These are phyloP conservation scores for Cremastinae sp. DNA, from an alignment of 2,888 invertebrate genomes.

Conservation along the genomic window DNA sequence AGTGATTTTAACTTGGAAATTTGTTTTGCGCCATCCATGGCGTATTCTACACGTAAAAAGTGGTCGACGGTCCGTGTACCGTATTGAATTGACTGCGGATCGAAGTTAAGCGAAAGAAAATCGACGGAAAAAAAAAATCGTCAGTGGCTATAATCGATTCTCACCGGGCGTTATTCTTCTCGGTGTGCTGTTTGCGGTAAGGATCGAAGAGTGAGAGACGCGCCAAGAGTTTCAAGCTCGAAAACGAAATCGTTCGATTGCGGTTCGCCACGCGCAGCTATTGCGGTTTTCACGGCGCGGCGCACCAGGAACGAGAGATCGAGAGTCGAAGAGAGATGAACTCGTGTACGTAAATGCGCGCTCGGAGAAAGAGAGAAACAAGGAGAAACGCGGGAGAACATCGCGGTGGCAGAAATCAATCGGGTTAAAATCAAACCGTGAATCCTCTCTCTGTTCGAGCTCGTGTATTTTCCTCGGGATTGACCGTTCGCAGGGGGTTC, in stretches of 20 bases:
- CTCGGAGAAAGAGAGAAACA: no score
- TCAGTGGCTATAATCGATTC: slow-evolving; percentile 22
- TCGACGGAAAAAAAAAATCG: not conserved
- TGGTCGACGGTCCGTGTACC: no score
- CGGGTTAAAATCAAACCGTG: slow-evolving; percentile 53
- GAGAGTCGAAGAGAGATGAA: slow-evolving; percentile 49
- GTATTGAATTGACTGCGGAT: slow-evolving; percentile 37
- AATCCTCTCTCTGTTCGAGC: no score
- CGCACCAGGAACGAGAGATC: slow-evolving; percentile 69
- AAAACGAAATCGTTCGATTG: slow-evolving; percentile 53
- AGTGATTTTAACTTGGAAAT: no score
- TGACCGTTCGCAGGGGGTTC: no score
- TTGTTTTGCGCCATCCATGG: no score
- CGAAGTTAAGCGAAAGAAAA: not conserved
- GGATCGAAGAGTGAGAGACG: slow-evolving; percentile 12
- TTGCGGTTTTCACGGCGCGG: slow-evolving; percentile 60
- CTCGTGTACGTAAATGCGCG: not conserved
- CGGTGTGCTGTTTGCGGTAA: slow-evolving; percentile 8
- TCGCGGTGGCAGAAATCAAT: slow-evolving; percentile 47
- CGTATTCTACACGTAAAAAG: no score
- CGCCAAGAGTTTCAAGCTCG: slow-evolving; percentile 10
- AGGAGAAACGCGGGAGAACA: not conserved
- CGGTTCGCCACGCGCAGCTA: slow-evolving; percentile 39
- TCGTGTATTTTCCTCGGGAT: no score
- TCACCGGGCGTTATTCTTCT: slow-evolving; percentile 1